These are phyloP conservation scores for Melitaea cinxia DNA, from an alignment of 1,140 invertebrate species.

Conservation along the genomic window DNA sequence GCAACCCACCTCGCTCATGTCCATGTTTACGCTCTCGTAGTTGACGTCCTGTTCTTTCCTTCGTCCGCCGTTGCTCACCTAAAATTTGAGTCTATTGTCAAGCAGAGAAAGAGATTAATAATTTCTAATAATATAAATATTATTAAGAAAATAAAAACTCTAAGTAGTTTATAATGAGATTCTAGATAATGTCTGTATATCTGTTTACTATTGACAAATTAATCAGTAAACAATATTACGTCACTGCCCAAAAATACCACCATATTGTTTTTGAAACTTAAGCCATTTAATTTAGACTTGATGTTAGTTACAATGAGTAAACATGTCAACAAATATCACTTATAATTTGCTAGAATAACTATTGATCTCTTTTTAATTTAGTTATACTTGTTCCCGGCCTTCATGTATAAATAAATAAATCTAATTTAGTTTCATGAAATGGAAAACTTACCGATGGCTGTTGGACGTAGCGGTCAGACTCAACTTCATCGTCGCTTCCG, in stretches of 20 bases:
- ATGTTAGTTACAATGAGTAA: neutral
- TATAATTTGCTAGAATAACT: neutral
- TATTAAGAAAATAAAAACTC: neutral
- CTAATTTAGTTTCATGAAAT: neutral
- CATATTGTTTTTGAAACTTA: slow-evolving; percentile 1
- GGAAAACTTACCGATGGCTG: slow-evolving; percentile 58
- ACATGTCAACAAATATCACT: neutral
- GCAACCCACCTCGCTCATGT: slow-evolving; percentile 76
- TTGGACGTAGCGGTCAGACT: slow-evolving; percentile 63
- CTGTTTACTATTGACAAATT: too few relatives aligned
- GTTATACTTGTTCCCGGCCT: neutral
- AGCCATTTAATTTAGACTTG: neutral
- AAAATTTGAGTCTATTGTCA: slow-evolving; percentile 79
- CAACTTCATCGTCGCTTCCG: slow-evolving; percentile 84
- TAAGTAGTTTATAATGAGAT: too few relatives aligned
- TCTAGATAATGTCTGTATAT: too few relatives aligned
- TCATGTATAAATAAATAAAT: neutral
- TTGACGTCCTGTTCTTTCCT: slow-evolving; percentile 77
- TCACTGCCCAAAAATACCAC: neutral
- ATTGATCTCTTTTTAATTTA: neutral
- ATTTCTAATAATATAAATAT: slow-evolving; percentile 36
- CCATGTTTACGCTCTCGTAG: slow-evolving; percentile 81
- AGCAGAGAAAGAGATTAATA: slow-evolving; percentile 78
- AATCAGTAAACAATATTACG: neutral
- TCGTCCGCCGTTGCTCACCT: slow-evolving; percentile 56